These are phyloP conservation scores for Mobula hypostoma DNA, from an alignment of 2,113 vertebrate species.

Conservation along the genomic window DNA sequence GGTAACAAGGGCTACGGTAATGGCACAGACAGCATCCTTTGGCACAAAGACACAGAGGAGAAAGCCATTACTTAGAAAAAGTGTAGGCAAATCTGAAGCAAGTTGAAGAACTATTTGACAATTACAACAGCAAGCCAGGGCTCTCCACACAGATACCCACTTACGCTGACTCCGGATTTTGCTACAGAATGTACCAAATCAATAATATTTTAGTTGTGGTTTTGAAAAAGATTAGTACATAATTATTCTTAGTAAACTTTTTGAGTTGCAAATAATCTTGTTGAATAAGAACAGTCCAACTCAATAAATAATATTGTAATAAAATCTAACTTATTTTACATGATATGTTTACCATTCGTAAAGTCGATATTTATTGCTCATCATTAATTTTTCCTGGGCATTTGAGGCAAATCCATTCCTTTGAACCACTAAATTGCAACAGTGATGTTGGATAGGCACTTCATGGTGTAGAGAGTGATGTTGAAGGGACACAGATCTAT, in stretches of 20 bases:
- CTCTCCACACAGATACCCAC: neutral
- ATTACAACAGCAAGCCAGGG: slow-evolving; percentile 28
- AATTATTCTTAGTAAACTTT: neutral
- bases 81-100: slow-evolving; percentile 33
- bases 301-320: no score
- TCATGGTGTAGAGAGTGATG: no score
- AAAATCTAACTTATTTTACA: no score
- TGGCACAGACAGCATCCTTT: slow-evolving; percentile 85
- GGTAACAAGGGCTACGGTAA: slow-evolving; percentile 73
- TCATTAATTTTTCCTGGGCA: no score
- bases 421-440: no score
- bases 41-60: slow-evolving; percentile 76
- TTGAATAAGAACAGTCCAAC: neutral
- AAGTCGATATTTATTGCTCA: no score
- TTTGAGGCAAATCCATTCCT: no score
- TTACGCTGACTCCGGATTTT: neutral
- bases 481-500: no score
- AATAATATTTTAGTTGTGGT: neutral
- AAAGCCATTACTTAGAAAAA: slow-evolving; percentile 53
- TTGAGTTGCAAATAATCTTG: neutral
- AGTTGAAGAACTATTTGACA: slow-evolving; percentile 30
- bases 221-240: neutral
- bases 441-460: no score
- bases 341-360: no score
- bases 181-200: slow-evolving; percentile 9